These are phyloP conservation scores for Galaxias olidus DNA, from an alignment of 2,797 vertebrate genomes.

Conservation along the genomic window DNA sequence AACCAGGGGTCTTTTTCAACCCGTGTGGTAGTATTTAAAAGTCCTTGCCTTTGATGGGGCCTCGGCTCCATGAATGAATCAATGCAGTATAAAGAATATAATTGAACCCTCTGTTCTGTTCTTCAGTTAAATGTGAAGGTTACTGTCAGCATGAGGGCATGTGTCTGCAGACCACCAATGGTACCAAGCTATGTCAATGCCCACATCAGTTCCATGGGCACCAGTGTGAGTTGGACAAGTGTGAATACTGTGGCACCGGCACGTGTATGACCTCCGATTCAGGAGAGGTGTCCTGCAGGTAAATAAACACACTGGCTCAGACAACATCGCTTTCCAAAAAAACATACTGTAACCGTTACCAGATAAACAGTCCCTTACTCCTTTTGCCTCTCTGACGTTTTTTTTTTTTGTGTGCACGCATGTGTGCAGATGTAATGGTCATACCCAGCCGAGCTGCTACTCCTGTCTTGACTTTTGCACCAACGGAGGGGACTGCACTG, in stretches of 20 bases:
- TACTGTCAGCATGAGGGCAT: slow-evolving; percentile 86
- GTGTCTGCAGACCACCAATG: slow-evolving; percentile 81
- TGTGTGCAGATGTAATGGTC: slow-evolving; percentile 82
- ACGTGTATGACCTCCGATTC: slow-evolving; percentile 74
- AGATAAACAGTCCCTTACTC: too few relatives aligned
- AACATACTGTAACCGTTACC: too few relatives aligned
- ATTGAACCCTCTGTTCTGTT: not conserved
- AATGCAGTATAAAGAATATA: too few relatives aligned
- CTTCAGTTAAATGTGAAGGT: slow-evolving; percentile 83
- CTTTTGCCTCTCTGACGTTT: too few relatives aligned
- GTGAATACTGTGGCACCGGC: slow-evolving; percentile 80
- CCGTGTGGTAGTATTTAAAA: too few relatives aligned
- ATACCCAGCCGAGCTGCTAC: slow-evolving; percentile 83
- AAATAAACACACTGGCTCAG: slow-evolving; percentile 10
- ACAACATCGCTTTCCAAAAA: too few relatives aligned
- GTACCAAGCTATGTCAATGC: slow-evolving; percentile 85
- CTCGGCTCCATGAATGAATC: too few relatives aligned
- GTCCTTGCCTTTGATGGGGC: too few relatives aligned
- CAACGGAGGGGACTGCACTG: slow-evolving; percentile 84
- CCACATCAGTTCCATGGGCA: slow-evolving; percentile 76
- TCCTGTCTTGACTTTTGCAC: slow-evolving; percentile 85
- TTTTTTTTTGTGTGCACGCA: not conserved
- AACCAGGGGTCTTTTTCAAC: too few relatives aligned
- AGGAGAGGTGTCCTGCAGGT: slow-evolving; percentile 89
- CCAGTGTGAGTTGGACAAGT: slow-evolving; percentile 85